Base-by-base conservation (phyloP, 2,797 vertebrate species). In the Sebastes steindachneri region DNA sequence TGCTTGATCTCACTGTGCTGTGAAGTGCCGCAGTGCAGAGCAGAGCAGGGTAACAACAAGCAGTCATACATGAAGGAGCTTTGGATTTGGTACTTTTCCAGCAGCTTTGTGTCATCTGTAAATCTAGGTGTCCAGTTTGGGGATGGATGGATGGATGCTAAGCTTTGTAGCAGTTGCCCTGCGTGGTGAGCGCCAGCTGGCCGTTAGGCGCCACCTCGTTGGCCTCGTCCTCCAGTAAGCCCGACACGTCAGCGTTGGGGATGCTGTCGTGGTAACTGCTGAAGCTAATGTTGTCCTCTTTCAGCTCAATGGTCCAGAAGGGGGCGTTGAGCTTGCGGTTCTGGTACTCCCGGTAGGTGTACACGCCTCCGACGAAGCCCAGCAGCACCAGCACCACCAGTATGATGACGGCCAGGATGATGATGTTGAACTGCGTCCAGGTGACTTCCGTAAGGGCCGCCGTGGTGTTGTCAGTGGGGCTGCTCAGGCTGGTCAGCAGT, bases 201-300 rank as follows among this genome's bases (percentile, higher is more conserved):
- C 98, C 98, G 0, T 99, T 99, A 1, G 98, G 97, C 0, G 97
- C 96, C 23, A 97, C 97, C 81, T 98, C 97, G 0, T 96, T 97
- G 15, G 95, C 97, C 64, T 99, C 97, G 0, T 99, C 98, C 82
- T 99, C 98, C 94, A 99, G 89, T 73, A 99, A 91, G 73, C 97
- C 98, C 0, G 97, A 98, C 67, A 98, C 97, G 0, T 99, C 98
- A 0, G 98, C 98, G 1, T 99, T 99, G 84, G 98, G 98, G 66
- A 99, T 97, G 96, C 98, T 99, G 93, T 99, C 98, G 0, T 99
- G 98, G 94, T 99, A 99, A 93, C 98, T 99, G 96, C 98, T 99
- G 86, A 99, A 99, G 89, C 98, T 99, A 93, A 99, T 99, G 95
- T 99, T 99, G 94, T 99, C 98, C 93, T 99, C 98, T 78, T 99